Evolutionary conservation across 2,113 vertebrate genomes (phyloP).

Genomic region (Phylloscopus whistleri): DNA sequence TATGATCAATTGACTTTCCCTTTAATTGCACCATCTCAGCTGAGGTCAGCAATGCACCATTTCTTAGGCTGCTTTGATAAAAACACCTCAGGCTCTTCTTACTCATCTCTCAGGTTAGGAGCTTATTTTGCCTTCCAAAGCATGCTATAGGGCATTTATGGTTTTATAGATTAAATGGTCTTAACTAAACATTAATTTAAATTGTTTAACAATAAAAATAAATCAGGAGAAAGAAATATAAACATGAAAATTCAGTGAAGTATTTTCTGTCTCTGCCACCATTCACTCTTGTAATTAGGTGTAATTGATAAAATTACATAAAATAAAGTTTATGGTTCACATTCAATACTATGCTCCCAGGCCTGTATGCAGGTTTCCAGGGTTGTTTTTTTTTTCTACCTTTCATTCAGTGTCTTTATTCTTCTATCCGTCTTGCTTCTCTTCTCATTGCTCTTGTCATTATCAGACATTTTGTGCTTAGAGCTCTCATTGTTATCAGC

Average conservation of each 20-base stretch:
- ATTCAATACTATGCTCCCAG: background rate
- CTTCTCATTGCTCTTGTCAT: background rate
- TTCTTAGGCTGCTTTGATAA: background rate
- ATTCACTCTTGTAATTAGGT: background rate
- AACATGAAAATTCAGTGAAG: background rate
- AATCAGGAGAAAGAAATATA: background rate
- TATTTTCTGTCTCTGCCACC: background rate
- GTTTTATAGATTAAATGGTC: background rate
- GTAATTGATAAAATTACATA: background rate
- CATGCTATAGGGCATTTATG: background rate
- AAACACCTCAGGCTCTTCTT: constrained; percentile 16
- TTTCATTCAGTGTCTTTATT: background rate
- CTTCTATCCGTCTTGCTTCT: background rate
- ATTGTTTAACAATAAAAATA: background rate
- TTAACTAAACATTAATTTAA: background rate
- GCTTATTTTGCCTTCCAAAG: constrained; percentile 1
- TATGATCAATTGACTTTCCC: background rate
- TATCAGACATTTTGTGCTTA: background rate
- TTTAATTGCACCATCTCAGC: background rate
- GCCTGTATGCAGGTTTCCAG: background rate
- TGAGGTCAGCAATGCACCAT: background rate
- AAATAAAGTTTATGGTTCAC: background rate
- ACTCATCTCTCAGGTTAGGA: background rate
- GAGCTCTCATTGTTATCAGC: background rate
- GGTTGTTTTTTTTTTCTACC: background rate